Conservation (phyloP, 2,888 invertebrate genomes). For the Leptinotarsa tumamoca region DNA sequence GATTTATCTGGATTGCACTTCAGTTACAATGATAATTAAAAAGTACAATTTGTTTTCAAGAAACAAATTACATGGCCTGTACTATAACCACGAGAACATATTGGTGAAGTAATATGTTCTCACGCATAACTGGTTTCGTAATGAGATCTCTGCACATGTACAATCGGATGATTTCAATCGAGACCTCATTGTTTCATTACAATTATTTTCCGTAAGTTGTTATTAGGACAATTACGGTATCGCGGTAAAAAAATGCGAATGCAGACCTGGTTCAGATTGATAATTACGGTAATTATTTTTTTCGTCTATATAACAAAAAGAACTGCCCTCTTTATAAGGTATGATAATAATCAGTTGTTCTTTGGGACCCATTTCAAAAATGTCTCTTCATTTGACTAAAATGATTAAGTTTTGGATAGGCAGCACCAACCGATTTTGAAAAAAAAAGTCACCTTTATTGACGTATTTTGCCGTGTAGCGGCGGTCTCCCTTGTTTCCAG, state of each 20-base stretch:
- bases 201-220: slow-evolving; percentile 22
- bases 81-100: slow-evolving; percentile 16
- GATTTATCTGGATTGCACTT: too few relatives aligned
- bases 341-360: background rate
- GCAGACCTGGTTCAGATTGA: slow-evolving; percentile 16
- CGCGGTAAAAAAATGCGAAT: slow-evolving; percentile 16
- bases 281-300: slow-evolving; percentile 4
- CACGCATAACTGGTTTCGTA: slow-evolving; percentile 30
- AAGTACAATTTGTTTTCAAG: background rate
- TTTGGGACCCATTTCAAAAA: background rate
- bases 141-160: slow-evolving; percentile 16
- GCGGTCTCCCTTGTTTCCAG: too few relatives aligned
- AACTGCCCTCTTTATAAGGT: background rate
- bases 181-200: slow-evolving; percentile 34
- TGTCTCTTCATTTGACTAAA: background rate
- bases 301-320: background rate
- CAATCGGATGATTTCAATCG: slow-evolving; percentile 11
- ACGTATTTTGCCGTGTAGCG: too few relatives aligned
- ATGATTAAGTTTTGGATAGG: too few relatives aligned
- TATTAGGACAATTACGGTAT: slow-evolving; percentile 19
- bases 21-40: background rate
- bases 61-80: background rate
- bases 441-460: too few relatives aligned
- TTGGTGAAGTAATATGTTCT: slow-evolving; percentile 28
- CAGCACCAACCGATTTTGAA: too few relatives aligned